phyloP scores from a whole-genome alignment of 2,797 vertebrate genomes.

The Oreonectes daqikongensis region DNA sequence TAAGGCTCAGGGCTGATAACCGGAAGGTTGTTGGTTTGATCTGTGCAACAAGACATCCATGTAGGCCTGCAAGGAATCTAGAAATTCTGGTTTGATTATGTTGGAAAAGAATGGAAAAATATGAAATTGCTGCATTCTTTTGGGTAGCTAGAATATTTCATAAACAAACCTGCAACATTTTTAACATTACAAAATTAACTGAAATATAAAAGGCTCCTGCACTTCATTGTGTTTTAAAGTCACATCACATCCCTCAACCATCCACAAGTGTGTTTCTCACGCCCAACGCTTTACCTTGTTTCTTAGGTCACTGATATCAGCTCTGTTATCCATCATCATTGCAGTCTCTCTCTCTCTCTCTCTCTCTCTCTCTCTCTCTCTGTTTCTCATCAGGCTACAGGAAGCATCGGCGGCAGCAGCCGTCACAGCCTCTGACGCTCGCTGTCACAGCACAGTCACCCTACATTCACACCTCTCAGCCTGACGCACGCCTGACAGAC shows the following conservation, averaged over 20 bases:
- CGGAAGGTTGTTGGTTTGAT: slow-evolving; percentile 19
- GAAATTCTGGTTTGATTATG: neutral
- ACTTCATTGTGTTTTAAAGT: too few relatives aligned
- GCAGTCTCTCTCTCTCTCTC: slow-evolving; percentile 37
- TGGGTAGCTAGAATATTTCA: neutral
- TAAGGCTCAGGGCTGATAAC: slow-evolving; percentile 11
- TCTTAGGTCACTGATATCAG: slow-evolving; percentile 46
- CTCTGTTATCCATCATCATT: slow-evolving; percentile 43
- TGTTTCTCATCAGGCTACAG: slow-evolving; percentile 45
- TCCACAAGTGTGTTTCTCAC: neutral
- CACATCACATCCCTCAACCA: neutral
- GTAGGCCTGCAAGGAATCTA: neutral
- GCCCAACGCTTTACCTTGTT: neutral
- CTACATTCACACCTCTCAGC: slow-evolving; percentile 26
- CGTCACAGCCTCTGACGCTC: slow-evolving; percentile 48
- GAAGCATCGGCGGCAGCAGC: slow-evolving; percentile 18
- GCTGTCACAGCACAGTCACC: slow-evolving; percentile 49
- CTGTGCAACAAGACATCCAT: neutral
- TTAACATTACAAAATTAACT: too few relatives aligned
- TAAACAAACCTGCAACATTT: too few relatives aligned
- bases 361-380: slow-evolving; percentile 34
- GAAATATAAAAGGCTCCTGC: too few relatives aligned
- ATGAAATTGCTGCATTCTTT: neutral
- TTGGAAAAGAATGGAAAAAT: neutral
- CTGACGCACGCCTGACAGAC: slow-evolving; percentile 43